A percentile compares a stretch with the other conserved stretches of the same genome.
Conservation (phyloP, 2,797 vertebrate genomes). For the Paratrypauchen microcephalus region DNA sequence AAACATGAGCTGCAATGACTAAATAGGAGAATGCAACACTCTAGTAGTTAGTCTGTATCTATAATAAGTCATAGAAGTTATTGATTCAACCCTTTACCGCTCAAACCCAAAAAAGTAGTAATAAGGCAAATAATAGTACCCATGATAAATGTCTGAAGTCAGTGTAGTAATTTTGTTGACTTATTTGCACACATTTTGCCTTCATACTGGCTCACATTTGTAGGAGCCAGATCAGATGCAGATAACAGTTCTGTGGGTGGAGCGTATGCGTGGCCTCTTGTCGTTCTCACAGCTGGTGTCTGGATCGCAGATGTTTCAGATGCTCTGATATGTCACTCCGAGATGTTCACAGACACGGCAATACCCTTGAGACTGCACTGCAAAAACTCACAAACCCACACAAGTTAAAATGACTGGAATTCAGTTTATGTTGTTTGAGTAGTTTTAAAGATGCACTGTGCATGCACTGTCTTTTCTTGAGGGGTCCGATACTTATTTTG, state of each 20-base stretch:
- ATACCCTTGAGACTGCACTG: neutral
- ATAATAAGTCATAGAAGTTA: too few relatives aligned
- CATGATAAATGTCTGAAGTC: too few relatives aligned
- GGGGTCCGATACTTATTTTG: too few relatives aligned
- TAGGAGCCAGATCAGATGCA: neutral
- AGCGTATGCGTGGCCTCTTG: conserved; percentile 45
- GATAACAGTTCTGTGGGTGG: conserved; percentile 3
- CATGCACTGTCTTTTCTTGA: too few relatives aligned
- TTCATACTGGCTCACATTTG: neutral
- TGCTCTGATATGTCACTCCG: conserved; percentile 43
- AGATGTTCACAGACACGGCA: neutral
- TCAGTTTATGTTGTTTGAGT: neutral
- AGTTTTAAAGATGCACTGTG: neutral
- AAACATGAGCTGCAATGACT: too few relatives aligned
- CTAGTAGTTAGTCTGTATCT: too few relatives aligned
- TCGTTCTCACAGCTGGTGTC: conserved; percentile 52
- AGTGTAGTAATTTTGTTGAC: too few relatives aligned
- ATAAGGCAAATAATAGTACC: too few relatives aligned
- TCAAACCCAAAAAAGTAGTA: too few relatives aligned
- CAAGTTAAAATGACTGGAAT: neutral
- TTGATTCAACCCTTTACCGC: too few relatives aligned
- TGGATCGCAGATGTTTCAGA: conserved; percentile 46
- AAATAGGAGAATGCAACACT: too few relatives aligned
- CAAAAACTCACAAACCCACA: neutral
- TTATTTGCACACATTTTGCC: neutral